Evolutionary conservation across 2,888 invertebrate genomes (phyloP).

Genomic region (Acrobasis suavella): DNA sequence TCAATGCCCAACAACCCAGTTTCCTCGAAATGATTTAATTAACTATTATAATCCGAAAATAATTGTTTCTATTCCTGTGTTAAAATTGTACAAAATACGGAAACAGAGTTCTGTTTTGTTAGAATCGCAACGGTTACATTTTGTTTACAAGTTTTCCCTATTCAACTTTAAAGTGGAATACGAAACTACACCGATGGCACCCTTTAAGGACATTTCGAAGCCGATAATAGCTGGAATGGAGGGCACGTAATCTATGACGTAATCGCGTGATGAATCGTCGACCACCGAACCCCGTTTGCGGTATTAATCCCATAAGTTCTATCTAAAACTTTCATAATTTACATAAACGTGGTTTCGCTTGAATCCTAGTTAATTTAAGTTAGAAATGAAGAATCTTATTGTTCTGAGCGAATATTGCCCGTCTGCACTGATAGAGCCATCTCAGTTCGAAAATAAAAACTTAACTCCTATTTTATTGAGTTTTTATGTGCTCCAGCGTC

Average conservation of each 20-base stretch:
- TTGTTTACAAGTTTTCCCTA: too few relatives aligned
- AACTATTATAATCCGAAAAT: too few relatives aligned
- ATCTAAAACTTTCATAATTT: slow-evolving; percentile 19
- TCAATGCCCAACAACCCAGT: too few relatives aligned
- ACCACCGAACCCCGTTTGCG: slow-evolving; percentile 3
- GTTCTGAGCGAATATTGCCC: slow-evolving; percentile 1
- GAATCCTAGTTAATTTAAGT: slow-evolving; percentile 9
- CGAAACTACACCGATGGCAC: background rate
- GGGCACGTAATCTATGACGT: slow-evolving; percentile 13
- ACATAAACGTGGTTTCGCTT: slow-evolving; percentile 6
- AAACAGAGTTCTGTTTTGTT: too few relatives aligned
- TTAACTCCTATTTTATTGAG: slow-evolving; percentile 18
- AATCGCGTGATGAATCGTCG: slow-evolving; percentile 16
- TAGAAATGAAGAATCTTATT: slow-evolving; percentile 14
- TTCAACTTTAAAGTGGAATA: too few relatives aligned
- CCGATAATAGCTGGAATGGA: slow-evolving; percentile 14
- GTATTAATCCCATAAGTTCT: slow-evolving; percentile 15
- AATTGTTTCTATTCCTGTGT: too few relatives aligned
- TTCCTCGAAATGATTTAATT: too few relatives aligned
- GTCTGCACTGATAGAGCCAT: slow-evolving; percentile 12
- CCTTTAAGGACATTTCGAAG: background rate
- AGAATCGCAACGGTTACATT: too few relatives aligned
- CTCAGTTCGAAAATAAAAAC: slow-evolving; percentile 14
- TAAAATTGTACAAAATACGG: too few relatives aligned
- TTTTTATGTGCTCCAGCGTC: slow-evolving; percentile 16